Evolutionary conservation across 2,888 invertebrate species (phyloP).

Genomic region (Dryocosmus kuriphilus): DNA sequence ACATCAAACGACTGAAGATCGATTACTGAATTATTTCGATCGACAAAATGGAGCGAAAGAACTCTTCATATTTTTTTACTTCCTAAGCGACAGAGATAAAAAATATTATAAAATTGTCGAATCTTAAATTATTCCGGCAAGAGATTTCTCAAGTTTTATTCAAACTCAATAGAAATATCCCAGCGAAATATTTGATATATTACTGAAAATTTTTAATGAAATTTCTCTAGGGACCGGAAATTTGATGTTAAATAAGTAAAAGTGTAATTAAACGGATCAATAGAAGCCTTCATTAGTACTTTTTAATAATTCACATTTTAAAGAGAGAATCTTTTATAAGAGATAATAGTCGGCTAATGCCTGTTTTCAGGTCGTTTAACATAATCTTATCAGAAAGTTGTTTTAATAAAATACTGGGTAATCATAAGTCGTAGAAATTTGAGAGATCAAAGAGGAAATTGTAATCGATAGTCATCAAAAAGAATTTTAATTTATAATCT

Average conservation of each 20-base stretch:
- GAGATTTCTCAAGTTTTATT: not conserved
- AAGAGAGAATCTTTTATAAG: not conserved
- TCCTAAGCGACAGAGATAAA: not conserved
- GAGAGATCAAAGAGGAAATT: too few species aligned
- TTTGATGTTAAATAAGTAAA: too few species aligned
- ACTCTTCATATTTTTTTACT: not conserved
- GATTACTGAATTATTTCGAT: not conserved
- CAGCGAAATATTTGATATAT: too few species aligned
- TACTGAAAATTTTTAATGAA: not conserved
- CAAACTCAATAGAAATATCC: not conserved
- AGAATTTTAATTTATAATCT: not conserved
- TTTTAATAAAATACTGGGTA: too few species aligned
- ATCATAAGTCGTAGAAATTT: too few species aligned
- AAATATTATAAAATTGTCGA: not conserved
- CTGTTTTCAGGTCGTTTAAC: too few species aligned
- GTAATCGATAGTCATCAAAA: not conserved
- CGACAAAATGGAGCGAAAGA: not conserved
- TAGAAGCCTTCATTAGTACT: too few species aligned
- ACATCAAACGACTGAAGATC: constrained; percentile 10
- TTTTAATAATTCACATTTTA: not conserved
- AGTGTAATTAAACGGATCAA: not conserved
- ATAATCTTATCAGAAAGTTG: too few species aligned
- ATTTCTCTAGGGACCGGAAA: too few species aligned
- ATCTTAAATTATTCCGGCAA: not conserved
- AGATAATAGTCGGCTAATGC: not conserved